These are phyloP conservation scores for Cryptotermes secundus DNA, from an alignment of 1,140 invertebrate genomes.

Conservation along the genomic window DNA sequence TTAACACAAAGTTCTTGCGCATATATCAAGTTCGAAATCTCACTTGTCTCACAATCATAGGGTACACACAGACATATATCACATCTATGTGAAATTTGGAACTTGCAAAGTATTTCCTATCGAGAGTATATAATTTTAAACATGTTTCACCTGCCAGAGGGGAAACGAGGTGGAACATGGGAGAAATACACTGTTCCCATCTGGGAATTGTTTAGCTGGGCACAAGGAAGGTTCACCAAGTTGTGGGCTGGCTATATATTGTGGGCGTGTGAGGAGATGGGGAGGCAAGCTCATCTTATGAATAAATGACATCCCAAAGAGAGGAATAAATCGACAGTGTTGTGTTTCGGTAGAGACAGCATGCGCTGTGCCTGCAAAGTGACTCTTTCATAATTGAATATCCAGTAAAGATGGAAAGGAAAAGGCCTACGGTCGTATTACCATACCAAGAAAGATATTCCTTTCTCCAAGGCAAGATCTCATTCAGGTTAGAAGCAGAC, in stretches of 20 bases:
- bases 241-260: background rate
- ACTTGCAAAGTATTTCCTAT: background rate
- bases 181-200: background rate
- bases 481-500: too few species aligned
- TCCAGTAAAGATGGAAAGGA: background rate
- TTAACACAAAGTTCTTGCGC: too few species aligned
- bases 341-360: background rate
- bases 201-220: background rate
- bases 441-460: background rate
- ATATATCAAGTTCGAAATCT: too few species aligned
- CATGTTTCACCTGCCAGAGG: background rate
- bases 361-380: background rate
- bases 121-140: background rate
- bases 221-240: background rate
- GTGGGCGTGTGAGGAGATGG: background rate
- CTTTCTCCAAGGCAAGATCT: background rate
- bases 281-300: background rate
- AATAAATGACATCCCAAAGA: conserved; percentile 7
- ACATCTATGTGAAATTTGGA: too few species aligned
- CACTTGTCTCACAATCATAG: too few species aligned
- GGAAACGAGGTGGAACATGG: background rate
- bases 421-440: background rate
- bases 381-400: background rate
- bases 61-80: too few species aligned
- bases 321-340: conserved; percentile 1